Evolutionary conservation across 2,797 vertebrate species (phyloP).

Genomic region (Crax fasciolata): DNA sequence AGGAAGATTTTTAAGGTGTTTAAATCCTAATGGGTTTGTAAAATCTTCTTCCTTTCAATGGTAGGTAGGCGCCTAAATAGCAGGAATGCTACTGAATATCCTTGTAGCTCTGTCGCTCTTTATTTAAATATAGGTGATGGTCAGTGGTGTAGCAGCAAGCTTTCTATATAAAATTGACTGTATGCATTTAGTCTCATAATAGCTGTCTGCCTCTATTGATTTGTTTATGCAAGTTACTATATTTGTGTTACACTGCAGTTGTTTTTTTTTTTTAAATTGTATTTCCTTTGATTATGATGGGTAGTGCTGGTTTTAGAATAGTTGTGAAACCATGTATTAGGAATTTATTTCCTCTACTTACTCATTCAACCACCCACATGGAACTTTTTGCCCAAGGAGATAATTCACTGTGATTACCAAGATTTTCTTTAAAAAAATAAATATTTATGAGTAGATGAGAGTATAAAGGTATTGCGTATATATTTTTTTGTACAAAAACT

Average conservation of each 20-base stretch:
- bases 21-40: not conserved
- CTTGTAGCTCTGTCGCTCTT: not conserved
- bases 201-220: conserved; percentile 12
- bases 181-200: not conserved
- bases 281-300: not conserved
- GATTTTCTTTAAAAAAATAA: not conserved
- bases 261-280: not conserved
- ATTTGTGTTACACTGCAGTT: conserved; percentile 1
- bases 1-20: not conserved
- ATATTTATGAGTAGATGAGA: not conserved
- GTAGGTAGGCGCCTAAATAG: not conserved
- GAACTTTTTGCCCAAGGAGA: conserved; percentile 24
- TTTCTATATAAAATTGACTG: not conserved
- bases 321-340: conserved; percentile 18
- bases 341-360: conserved; percentile 5
- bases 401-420: conserved; percentile 7
- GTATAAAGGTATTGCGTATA: not conserved
- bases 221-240: not conserved
- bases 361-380: conserved; percentile 3
- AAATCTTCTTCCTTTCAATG: not conserved
- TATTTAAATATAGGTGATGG: not conserved
- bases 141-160: not conserved
- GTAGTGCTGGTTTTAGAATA: not conserved
- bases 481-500: not conserved
- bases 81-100: not conserved